These are phyloP conservation scores for Peromyscus eremicus DNA, from an alignment of 2,797 vertebrate genomes.

Conservation along the genomic window DNA sequence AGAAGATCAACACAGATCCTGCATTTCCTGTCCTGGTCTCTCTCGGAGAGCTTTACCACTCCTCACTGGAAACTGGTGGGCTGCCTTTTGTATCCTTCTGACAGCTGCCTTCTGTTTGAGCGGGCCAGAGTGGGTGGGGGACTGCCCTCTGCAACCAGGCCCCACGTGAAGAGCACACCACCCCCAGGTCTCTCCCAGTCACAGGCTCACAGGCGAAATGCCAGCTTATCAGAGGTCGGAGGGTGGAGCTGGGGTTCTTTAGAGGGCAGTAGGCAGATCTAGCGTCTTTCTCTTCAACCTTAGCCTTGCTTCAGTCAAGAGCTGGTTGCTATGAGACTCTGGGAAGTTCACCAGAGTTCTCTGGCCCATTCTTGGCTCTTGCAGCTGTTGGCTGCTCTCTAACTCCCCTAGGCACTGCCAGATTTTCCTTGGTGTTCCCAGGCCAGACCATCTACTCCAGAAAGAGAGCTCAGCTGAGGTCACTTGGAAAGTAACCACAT, in stretches of 20 bases:
- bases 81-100: neutral
- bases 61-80: neutral
- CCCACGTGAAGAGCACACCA: neutral
- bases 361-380: slow-evolving; percentile 60
- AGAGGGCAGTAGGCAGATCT: slow-evolving; percentile 6
- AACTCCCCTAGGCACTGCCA: slow-evolving; percentile 51
- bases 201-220: neutral
- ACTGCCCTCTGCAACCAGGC: neutral
- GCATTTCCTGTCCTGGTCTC: neutral
- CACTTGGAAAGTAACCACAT: slow-evolving; percentile 66
- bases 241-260: neutral
- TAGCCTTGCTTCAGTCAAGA: neutral
- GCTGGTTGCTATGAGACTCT: neutral
- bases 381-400: slow-evolving; percentile 35
- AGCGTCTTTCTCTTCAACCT: neutral
- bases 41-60: neutral
- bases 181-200: neutral
- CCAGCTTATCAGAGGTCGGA: neutral
- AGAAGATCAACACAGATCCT: neutral
- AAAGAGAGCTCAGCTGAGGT: slow-evolving; percentile 76
- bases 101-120: neutral
- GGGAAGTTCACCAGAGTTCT: slow-evolving; percentile 63
- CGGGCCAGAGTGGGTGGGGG: neutral
- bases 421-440: slow-evolving; percentile 56
- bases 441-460: slow-evolving; percentile 60